Evolutionary conservation across 30 jellyfish, hydroid and myxozoan species (phyloP), one percentile per base, ranked within the genome.

Genomic region (Pseudorhiza aurosa): DNA sequence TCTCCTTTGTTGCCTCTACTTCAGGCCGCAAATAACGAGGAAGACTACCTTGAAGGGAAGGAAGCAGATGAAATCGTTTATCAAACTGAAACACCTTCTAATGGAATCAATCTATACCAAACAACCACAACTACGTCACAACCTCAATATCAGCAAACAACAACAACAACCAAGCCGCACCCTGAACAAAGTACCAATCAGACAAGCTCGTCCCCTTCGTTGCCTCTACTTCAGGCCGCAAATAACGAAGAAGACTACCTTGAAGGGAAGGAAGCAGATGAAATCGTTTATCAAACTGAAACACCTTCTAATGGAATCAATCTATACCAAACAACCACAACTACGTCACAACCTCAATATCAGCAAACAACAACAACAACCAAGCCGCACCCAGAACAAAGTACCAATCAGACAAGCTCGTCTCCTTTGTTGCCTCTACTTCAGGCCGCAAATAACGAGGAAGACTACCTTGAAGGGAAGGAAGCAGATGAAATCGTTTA

Each of bases 181-280:
- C n/a, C n/a, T n/a, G n/a, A n/a, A n/a, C n/a, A n/a, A n/a, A n/a
- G 27, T 14, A 11, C 27, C 63, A 60, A 30, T 31, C 49, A 60
- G 27, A 51, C 15, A 8, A 51, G 9, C 6, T 15, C 67, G 27
- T 11, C 72, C 6, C 15, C 72, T n/a, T 25, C 25, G 21, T 30
- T 36, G 18, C 77, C 30, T 15, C n/a, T n/a, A n/a, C 53, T 0
- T 51, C 58, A 58, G 31, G 72, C 14, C 21, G n/a, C 21, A 64
- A 27, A 36, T 39, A 63, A 80, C 32, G 77, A 42, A 25, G 40
- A 2, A 1, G 68, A 68, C 22, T 80, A 80, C 70, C 65, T 80
- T 83, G 85, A 80, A 33, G 91, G 72, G 28, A 80, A 80, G 33
- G 91, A 56, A 37, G 47, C 51, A 7, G 68, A 51, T 3, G 45